Evolutionary conservation across 35 echinoderm and acorn worm species (phyloP), one percentile per base, ranked within the genome.

Genomic region (Strongylocentrotus purpuratus): DNA sequence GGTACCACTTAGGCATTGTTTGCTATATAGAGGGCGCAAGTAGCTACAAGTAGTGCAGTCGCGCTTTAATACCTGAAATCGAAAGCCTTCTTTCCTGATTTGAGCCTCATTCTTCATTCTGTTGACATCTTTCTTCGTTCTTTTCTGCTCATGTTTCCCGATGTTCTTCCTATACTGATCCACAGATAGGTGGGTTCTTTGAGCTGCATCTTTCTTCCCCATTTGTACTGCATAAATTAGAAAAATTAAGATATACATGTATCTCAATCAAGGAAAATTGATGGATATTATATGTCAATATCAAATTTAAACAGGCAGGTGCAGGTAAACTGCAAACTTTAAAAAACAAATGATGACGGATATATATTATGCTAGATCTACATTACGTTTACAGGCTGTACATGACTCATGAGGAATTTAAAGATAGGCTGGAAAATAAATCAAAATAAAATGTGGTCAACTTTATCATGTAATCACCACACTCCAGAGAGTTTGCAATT

Each of bases 81-180:
- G 94, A 60, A 95, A 95, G 58, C 88, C 94, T 33, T 94, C 85
- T 89, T 91, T 95, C 48, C 93, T 94, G 22, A 59, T 92, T 11
- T 98, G 94, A 15, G 96, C 97, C 20, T 96, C 92, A 58, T 50
- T 55, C 48, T 98, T 98, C 70, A 96, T 95, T 65, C 95, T 94
- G 28, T 94, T 87, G 31, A 98, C 86, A 94, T 98, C 96, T n/a
- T 96, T 98, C 95, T 97, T 98, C 86, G 93, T 98, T 60, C 95
- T 94, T 58, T 98, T 97, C 86, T 96, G 94, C 9, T 97, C 97
- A 33, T 95, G 93, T 88, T 97, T 98, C 31, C 97, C 97, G 14
- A 98, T 98, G 31, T 71, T 97, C 86, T 98, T 98, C 17, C 97
- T 94, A 55, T 98, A 98, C 88, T 98, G 97, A 31, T 98, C 97